A percentile compares a stretch with the other conserved stretches of the same genome.
These are phyloP conservation scores for Alcis repandata DNA, from an alignment of 2,888 invertebrate genomes.

Conservation along the genomic window DNA sequence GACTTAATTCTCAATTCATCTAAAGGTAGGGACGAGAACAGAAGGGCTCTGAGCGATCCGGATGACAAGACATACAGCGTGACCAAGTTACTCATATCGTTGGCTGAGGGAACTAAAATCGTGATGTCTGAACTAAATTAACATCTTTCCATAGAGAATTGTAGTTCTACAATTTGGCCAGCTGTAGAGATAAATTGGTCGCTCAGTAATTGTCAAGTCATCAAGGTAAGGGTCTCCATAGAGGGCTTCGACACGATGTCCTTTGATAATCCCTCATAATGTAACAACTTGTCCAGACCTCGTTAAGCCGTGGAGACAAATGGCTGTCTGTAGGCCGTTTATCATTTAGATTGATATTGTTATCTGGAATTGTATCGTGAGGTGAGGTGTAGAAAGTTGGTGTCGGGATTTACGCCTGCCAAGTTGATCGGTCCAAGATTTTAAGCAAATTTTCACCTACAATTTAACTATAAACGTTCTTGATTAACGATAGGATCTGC, in stretches of 20 bases:
- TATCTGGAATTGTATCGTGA: constrained; percentile 16
- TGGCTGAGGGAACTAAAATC: background rate
- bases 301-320: constrained; percentile 56
- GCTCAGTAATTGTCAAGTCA: constrained; percentile 29
- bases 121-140: background rate
- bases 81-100: background rate
- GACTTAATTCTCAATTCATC: constrained; percentile 24
- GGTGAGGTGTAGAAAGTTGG: constrained; percentile 1
- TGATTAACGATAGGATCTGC: no score
- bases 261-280: constrained; percentile 42
- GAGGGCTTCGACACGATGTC: constrained; percentile 22
- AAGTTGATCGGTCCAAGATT: background rate
- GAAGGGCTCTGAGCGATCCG: constrained; percentile 7
- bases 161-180: background rate
- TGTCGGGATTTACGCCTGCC: background rate
- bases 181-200: background rate
- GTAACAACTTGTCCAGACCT: constrained; percentile 44
- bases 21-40: constrained; percentile 14
- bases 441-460: background rate
- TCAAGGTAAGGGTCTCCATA: constrained; percentile 27
- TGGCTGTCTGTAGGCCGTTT: constrained; percentile 50
- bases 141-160: no score
- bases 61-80: constrained; percentile 9
- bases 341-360: constrained; percentile 33
- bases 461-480: no score